Evolutionary conservation across 1,140 invertebrate genomes (phyloP), one percentile per base, ranked within the genome.

Genomic region (Megalopta genalis): DNA sequence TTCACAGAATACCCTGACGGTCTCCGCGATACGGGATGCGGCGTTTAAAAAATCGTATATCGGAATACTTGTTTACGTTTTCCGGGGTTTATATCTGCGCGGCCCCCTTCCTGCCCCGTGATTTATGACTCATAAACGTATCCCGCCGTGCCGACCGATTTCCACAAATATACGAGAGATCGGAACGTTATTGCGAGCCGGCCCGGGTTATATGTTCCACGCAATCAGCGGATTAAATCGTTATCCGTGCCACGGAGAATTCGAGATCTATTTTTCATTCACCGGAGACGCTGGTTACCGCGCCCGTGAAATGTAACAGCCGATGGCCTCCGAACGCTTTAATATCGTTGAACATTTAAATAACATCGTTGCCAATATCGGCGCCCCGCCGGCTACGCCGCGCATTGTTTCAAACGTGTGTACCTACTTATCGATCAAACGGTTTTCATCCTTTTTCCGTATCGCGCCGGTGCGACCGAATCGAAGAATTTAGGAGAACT

Each of bases 151-250:
- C 57, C 66, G 67, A 54, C 67, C 76, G 76, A 78, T 78, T 72
- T 72, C 76, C 69, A 72, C 76, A 72, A 78, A 78, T 78, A 78
- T 78, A 78, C 69, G 46, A 27, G n/a, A 46, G 46, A 78, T 72
- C 68, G 60, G 23, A 46, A 46, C 68, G 76, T 78, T 78, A 78
- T 78, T 78, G 76, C 76, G 16, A 78, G 14, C 60, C 5, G n/a
- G 23, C 32, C n/a, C n/a, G 6, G 76, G 68, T 78, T 78, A 42
- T 65, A 78, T 21, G 68, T 77, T 71, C 32, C 68, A 21, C 54
- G 69, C 68, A 72, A 78, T 78, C 76, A 78, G 76, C 49, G 76
- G 76, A 78, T 78, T 78, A 78, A 78, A 78, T 78, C 76, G 76
- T 78, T 78, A 46, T 62, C 60, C 46, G 18, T 39, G 46, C 75